These are phyloP conservation scores for Colostygia pectinataria DNA, from an alignment of 2,888 invertebrate species.

Conservation along the genomic window DNA sequence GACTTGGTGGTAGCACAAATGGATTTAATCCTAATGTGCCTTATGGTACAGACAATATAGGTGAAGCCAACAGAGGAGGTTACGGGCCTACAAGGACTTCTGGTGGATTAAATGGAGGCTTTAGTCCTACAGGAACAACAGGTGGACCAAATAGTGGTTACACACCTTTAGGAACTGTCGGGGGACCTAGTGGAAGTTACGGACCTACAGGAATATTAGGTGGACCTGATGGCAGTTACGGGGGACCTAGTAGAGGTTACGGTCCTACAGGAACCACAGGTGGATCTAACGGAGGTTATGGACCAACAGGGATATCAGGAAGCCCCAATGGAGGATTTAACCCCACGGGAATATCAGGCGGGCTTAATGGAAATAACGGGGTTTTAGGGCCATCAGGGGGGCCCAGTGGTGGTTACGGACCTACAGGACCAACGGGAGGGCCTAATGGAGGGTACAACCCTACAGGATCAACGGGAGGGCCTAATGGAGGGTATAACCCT, in stretches of 20 bases:
- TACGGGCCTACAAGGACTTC: neutral
- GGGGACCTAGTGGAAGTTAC: conserved; percentile 11
- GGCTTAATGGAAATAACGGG: conserved; percentile 19
- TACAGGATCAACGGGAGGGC: conserved; percentile 3
- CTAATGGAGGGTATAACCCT: conserved; percentile 6
- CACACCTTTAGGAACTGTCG: conserved; percentile 6
- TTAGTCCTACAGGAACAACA: neutral
- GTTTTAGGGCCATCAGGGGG: conserved; percentile 2
- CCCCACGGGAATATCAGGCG: neutral
- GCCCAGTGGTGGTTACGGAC: conserved; percentile 1
- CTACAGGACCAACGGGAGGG: conserved; percentile 1
- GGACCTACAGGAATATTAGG: neutral
- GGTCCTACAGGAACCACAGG: neutral
- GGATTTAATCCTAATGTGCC: conserved; percentile 11
- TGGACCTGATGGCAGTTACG: conserved; percentile 1
- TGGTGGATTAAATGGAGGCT: conserved; percentile 2
- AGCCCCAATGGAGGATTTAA: conserved; percentile 4
- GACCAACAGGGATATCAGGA: conserved; percentile 1
- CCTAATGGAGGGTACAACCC: conserved; percentile 7
- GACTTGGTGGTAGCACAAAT: conserved; percentile 23
- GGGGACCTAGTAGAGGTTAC: conserved; percentile 4
- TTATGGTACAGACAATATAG: conserved; percentile 6
- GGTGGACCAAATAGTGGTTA: conserved; percentile 7
- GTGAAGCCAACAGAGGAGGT: conserved; percentile 5
- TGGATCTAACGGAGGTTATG: neutral